phyloP scores from a whole-genome alignment of 2,113 vertebrate genomes.

The Candoia aspera region DNA sequence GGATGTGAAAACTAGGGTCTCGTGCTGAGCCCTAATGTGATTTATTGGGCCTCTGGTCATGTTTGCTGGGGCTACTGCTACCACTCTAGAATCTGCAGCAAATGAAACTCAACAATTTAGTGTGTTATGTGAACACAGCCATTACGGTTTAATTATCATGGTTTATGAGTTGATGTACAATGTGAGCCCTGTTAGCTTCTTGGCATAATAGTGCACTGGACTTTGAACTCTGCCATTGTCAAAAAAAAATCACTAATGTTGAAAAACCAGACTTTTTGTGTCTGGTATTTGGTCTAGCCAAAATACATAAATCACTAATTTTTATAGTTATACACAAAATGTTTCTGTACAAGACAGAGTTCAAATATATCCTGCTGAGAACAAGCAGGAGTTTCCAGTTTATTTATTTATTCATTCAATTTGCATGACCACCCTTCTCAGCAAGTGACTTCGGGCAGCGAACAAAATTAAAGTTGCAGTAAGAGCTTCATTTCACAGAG shows the following conservation, averaged over 20 bases:
- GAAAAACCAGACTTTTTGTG: too few species aligned
- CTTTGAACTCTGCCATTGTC: background rate
- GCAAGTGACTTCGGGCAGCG: background rate
- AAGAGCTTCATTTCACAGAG: background rate
- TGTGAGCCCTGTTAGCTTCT: background rate
- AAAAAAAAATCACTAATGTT: too few species aligned
- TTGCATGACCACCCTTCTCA: background rate
- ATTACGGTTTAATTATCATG: background rate
- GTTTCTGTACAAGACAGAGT: background rate
- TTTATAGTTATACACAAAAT: too few species aligned
- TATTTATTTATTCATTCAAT: background rate
- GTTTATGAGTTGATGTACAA: background rate
- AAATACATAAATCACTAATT: too few species aligned
- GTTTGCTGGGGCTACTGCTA: background rate
- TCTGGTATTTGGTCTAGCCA: too few species aligned
- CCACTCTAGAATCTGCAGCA: background rate
- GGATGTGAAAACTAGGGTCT: background rate
- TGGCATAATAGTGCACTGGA: background rate
- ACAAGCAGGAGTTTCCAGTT: constrained; percentile 5
- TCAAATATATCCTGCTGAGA: constrained; percentile 2
- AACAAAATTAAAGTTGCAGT: background rate
- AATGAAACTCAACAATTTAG: background rate
- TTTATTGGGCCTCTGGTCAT: background rate
- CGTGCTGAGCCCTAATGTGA: background rate
- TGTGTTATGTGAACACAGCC: background rate